Conservation (phyloP, 2,797 vertebrate species). For the Rhinoraja longicauda region DNA sequence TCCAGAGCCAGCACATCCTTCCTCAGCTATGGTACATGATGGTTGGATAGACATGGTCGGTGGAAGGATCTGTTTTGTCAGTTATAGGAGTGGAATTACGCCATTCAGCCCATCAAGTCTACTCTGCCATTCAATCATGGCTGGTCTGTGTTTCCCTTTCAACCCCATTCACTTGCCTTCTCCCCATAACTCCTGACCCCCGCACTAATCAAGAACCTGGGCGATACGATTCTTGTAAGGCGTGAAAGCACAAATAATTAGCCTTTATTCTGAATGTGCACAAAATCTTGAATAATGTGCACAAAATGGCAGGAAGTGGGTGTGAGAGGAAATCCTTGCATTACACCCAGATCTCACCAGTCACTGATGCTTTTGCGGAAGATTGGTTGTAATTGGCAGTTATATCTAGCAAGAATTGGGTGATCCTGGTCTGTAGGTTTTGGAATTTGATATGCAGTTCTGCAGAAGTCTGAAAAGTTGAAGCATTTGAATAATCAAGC, state of each 20-base stretch:
- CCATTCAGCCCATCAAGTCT: no score
- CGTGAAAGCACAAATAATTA: background rate
- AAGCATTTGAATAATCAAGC: background rate
- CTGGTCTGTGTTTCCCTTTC: no score
- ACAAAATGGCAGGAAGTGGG: background rate
- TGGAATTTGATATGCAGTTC: background rate
- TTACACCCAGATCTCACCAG: background rate
- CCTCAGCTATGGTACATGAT: no score
- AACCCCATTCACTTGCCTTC: no score
- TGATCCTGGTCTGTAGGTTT: background rate
- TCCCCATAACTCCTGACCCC: no score
- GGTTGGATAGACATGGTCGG: no score
- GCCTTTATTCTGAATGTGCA: background rate
- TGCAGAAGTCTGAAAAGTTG: background rate
- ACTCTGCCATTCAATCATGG: no score
- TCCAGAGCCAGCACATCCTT: no score
- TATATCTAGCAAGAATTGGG: background rate
- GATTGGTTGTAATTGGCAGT: background rate
- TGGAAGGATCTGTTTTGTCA: no score
- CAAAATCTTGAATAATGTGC: background rate
- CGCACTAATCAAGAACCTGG: no score
- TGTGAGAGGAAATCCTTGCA: background rate
- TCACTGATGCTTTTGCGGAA: background rate
- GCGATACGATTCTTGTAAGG: background rate
- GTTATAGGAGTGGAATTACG: no score